These are phyloP conservation scores for Sebastes cheni DNA, from an alignment of 2,797 vertebrate species.

Conservation along the genomic window DNA sequence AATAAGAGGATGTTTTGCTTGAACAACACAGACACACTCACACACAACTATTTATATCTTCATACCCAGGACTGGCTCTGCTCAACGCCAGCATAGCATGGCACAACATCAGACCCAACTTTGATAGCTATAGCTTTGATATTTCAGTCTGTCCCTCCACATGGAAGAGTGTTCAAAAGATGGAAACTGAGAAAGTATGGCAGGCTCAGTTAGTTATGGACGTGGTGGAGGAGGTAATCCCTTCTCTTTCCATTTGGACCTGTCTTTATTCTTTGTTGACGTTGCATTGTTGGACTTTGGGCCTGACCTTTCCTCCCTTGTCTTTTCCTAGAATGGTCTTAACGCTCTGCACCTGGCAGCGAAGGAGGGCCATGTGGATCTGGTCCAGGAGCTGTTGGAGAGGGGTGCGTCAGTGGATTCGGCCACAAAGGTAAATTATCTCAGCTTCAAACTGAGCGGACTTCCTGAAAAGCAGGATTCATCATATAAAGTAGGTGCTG, in stretches of 20 bases:
- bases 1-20: neutral
- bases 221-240: conserved; percentile 16
- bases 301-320: conserved; percentile 9
- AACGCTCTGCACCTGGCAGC: conserved; percentile 97
- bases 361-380: conserved; percentile 95
- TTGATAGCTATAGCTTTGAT: conserved; percentile 34
- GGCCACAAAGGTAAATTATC: conserved; percentile 90
- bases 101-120: conserved; percentile 40
- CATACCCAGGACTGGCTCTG: conserved; percentile 27
- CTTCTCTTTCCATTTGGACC: neutral
- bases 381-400: conserved; percentile 95
- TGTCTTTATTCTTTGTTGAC: neutral
- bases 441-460: neutral
- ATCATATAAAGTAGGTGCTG: neutral
- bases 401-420: conserved; percentile 93
- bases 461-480: neutral
- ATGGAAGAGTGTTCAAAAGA: conserved; percentile 9
- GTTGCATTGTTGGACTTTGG: neutral
- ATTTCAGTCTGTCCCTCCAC: conserved; percentile 30
- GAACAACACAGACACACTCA: neutral
- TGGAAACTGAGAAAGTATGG: conserved; percentile 7
- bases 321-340: conserved; percentile 91
- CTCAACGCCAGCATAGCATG: conserved; percentile 42
- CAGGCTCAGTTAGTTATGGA: neutral
- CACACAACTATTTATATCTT: conserved; percentile 57